Conservation (phyloP, 1,140 invertebrate genomes). For the Leptoteleia sp. region DNA sequence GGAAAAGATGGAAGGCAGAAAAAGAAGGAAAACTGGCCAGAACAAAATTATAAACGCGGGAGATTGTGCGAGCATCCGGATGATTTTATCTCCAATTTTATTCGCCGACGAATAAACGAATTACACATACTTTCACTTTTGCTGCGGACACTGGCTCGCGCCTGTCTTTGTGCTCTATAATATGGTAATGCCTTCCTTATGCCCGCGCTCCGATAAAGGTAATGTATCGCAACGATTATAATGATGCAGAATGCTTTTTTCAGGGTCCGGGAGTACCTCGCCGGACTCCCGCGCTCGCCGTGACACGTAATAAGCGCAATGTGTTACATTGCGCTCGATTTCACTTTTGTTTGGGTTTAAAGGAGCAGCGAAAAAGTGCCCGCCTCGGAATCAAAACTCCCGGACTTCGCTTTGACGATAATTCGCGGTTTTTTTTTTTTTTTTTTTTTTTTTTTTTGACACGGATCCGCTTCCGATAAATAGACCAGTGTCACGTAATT, state of each 20-base stretch:
- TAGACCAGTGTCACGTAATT: too few relatives aligned
- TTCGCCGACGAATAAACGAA: slow-evolving; percentile 66
- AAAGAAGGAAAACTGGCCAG: background rate
- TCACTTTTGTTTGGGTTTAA: slow-evolving; percentile 70
- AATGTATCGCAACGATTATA: slow-evolving; percentile 59
- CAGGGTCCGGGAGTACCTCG: slow-evolving; percentile 56
- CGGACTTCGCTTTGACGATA: too few relatives aligned
- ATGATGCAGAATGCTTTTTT: slow-evolving; percentile 62
- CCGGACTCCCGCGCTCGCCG: slow-evolving; percentile 29
- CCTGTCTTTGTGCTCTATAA: slow-evolving; percentile 62
- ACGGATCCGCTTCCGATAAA: too few relatives aligned
- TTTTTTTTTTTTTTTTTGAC: too few relatives aligned
- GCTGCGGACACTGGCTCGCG: slow-evolving; percentile 61
- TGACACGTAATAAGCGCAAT: slow-evolving; percentile 48
- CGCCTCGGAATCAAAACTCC: too few relatives aligned
- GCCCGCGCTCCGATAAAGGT: slow-evolving; percentile 54
- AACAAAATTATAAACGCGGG: slow-evolving; percentile 27
- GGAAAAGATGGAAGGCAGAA: background rate
- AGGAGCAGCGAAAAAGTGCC: slow-evolving; percentile 3
- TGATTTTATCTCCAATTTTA: slow-evolving; percentile 66
- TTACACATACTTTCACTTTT: slow-evolving; percentile 75
- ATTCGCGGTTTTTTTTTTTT: too few relatives aligned
- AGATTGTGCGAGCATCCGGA: slow-evolving; percentile 64
- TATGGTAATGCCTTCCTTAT: slow-evolving; percentile 64
- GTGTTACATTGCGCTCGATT: slow-evolving; percentile 68